Evolutionary conservation across 1,140 invertebrate genomes (phyloP), one percentile per base, ranked within the genome.

Genomic region (Epicauta chinensis): DNA sequence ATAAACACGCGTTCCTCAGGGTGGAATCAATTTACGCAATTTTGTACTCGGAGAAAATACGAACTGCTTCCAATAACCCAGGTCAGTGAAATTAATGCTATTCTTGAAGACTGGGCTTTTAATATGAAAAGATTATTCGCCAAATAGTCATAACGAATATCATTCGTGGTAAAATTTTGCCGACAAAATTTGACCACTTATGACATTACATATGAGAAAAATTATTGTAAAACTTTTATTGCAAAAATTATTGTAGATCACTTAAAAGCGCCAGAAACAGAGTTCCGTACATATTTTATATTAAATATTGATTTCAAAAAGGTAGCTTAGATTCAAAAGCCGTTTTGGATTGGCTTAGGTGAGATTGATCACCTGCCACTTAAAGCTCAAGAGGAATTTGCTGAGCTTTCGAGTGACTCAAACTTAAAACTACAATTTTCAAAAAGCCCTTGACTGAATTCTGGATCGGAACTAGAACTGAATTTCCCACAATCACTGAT

Each of bases 371-470:
- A 42, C 15, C 11, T 23, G 17, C 6, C 6, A 23, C 17, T 14
- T 37, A 52, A 52, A 53, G 55, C 41, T 17, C 48, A 50, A 56
- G 37, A 39, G 16, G 16, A 43, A 47, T 53, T 56, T 46, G 54
- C 50, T 53, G 49, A 56, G 44, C 36, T 56, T 39, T 53, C 43
- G 43, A 56, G 55, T 52, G 51, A 53, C 37, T 53, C 55, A 47
- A 56, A 40, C 38, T 53, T 53, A 46, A 45, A 53, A 53, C 50
- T 42, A 38, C 14, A 47, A 42, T 56, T 56, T 23, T 6, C 17
- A 23, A 23, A 23, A 23, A 23, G 6, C 17, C 17, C 17, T 23
- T 55, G 45, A 42, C 39, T 50, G 40, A 49, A 50, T 55, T 55
- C 46, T 55, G 52, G 52, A 48, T 48, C 35, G 40, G 43, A 53